Evolutionary conservation across 2,797 vertebrate genomes (phyloP), one percentile per base, ranked within the genome.

Genomic region (Liasis olivaceus): DNA sequence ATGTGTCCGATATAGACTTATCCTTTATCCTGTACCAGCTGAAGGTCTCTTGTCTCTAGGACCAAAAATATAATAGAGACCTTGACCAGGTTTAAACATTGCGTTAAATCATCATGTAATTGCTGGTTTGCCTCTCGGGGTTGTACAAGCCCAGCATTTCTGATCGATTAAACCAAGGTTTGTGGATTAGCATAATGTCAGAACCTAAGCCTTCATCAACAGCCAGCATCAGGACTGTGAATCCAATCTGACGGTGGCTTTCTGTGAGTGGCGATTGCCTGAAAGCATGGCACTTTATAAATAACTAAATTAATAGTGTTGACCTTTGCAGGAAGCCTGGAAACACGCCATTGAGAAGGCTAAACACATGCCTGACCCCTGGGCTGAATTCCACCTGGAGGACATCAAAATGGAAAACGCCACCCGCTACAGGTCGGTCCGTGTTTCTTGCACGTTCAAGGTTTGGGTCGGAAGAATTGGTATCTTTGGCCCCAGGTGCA

Each of bases 361-460:
- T 91, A 99, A 98, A 95, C 98, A 98, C 88, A 99, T 99, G 99
- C 99, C 99, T 0, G 99, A 99, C 96, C 99, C 99, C 0, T 99
- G 99, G 99, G 99, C 99, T 0, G 98, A 99, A 96, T 99, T 99
- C 93, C 99, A 99, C 66, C 97, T 99, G 89, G 99, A 99, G 96
- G 98, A 99, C 0, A 96, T 98, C 6, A 97, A 98, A 95, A 99
- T 98, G 0, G 99, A 99, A 9, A 95, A 97, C 0, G 99, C 99
- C 87, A 97, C 96, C 51, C 98, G 99, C 90, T 99, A 99, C 98
- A 99, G 99, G 99, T 99, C 93, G 56, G 98, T 94, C 77, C 5
- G 3, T 17, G 59, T 66, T 51, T 87, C 86, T 64, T 15, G 20
- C 58, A 9, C 2, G 66, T 14, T 47, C 17, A 8, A 31, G 8